These are phyloP conservation scores for Diabrotica balteata DNA, from an alignment of 2,888 invertebrate species.

Conservation along the genomic window DNA sequence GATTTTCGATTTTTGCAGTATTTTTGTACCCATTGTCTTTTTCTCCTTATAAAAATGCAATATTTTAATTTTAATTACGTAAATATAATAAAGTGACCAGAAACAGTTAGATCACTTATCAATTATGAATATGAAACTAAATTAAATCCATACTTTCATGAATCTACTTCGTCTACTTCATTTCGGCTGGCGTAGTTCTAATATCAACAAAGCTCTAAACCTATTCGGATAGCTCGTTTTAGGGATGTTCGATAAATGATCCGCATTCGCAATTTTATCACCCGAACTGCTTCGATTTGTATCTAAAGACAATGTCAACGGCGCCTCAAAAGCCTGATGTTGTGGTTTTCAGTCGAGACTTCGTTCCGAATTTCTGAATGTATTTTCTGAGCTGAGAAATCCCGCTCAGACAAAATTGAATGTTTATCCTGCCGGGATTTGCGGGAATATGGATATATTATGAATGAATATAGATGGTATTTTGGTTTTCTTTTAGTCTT, in stretches of 20 bases:
- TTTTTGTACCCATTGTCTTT: too few species aligned
- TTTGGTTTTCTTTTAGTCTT: not conserved
- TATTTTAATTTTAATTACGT: too few species aligned
- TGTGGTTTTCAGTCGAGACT: constrained; percentile 11
- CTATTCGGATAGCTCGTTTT: not conserved
- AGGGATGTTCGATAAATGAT: constrained; percentile 19
- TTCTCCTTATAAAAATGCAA: too few species aligned
- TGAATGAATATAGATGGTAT: constrained; percentile 19
- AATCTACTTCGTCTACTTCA: not conserved
- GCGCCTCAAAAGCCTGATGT: constrained; percentile 10
- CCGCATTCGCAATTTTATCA: constrained; percentile 14
- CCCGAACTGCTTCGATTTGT: constrained; percentile 16
- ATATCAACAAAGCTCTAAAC: not conserved
- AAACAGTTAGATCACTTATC: too few species aligned
- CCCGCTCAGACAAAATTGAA: constrained; percentile 18
- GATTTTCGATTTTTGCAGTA: too few species aligned
- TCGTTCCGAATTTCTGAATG: constrained; percentile 6
- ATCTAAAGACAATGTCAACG: constrained; percentile 23
- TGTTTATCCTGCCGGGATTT: constrained; percentile 21
- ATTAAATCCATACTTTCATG: too few species aligned
- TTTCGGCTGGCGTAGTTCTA: not conserved
- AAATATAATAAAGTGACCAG: too few species aligned
- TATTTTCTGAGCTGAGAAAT: constrained; percentile 13
- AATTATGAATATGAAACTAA: too few species aligned
- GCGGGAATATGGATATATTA: constrained; percentile 10